Evolutionary conservation across 2,888 invertebrate species (phyloP), one percentile per base, ranked within the genome.

Genomic region (Thymelicus acteon): DNA sequence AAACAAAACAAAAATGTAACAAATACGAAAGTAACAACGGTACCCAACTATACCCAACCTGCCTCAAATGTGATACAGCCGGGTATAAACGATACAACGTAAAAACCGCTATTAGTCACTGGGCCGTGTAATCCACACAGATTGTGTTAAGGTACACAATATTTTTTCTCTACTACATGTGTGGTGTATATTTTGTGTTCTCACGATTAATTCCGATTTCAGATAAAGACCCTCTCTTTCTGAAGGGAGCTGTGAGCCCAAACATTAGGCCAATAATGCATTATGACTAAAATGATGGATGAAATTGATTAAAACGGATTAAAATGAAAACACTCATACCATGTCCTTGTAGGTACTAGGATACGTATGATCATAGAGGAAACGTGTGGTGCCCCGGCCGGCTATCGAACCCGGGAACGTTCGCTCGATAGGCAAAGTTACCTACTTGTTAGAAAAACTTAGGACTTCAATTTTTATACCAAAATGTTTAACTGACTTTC

Each of bases 21-120:
- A 47, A 47, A 47, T 13, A 47, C 13, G 2, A 47, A 47, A 47
- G 47, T 12, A 47, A 47, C 47, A 13, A 47, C 13, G 12, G 31
- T n/a, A 15, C n/a, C 49, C 15, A 49, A 49, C 49, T 49, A 6
- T 15, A 8, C 49, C 8, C 24, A 24, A 24, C 0, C 0, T 54
- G 54, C 54, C 54, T 24, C 54, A 24, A 54, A 12, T 24, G 24
- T 24, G 24, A 12, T 54, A 24, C 24, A 3, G 24, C 31, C 10
- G 24, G 54, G 12, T 54, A 54, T 54, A 54, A 54, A 54, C 24
- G 54, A 54, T 54, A 54, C 54, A 24, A 52, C 49, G 19, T 52
- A 52, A 54, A 5, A 54, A 54, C 19, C 12, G 24, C 24, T 24
- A 54, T 24, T 54, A 54, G 54, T 24, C 54, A 54, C 24, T 54